Conservation (phyloP, 2,797 vertebrate species). For the Petrocephalus schoutedeni region DNA sequence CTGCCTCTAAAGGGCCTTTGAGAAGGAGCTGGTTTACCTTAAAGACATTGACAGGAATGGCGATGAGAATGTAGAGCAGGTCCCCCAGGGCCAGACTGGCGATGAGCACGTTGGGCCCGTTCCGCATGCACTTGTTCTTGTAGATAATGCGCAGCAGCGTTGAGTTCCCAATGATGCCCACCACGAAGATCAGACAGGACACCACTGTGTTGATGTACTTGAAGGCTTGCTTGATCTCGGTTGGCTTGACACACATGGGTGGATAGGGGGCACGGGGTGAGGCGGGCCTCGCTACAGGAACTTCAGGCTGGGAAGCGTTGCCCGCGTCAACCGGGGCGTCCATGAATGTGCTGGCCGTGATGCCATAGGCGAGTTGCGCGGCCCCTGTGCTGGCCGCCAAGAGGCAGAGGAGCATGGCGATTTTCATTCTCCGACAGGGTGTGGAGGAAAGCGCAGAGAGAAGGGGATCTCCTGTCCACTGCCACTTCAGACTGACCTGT, state of each 20-base stretch:
- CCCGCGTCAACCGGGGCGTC: constrained; percentile 10
- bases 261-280: constrained; percentile 44
- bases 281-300: constrained; percentile 16
- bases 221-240: constrained; percentile 72
- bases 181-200: constrained; percentile 78
- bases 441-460: not conserved
- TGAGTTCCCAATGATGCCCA: constrained; percentile 82
- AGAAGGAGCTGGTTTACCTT: constrained; percentile 46
- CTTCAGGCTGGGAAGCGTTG: constrained; percentile 37
- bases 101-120: constrained; percentile 80
- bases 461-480: not conserved
- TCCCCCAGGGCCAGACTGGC: constrained; percentile 81
- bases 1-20: not conserved
- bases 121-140: constrained; percentile 89
- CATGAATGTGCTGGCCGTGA: constrained; percentile 28
- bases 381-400: constrained; percentile 37
- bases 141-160: constrained; percentile 83
- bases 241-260: constrained; percentile 66
- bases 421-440: constrained; percentile 48
- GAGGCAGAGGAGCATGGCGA: constrained; percentile 46
- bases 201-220: constrained; percentile 81
- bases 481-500: constrained; percentile 8
- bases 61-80: constrained; percentile 80
- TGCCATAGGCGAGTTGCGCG: constrained; percentile 48
- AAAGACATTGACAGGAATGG: constrained; percentile 77